Evolutionary conservation across 2,888 invertebrate species (phyloP), one percentile per base, ranked within the genome.

Genomic region (Dorcus parallelipipedus): DNA sequence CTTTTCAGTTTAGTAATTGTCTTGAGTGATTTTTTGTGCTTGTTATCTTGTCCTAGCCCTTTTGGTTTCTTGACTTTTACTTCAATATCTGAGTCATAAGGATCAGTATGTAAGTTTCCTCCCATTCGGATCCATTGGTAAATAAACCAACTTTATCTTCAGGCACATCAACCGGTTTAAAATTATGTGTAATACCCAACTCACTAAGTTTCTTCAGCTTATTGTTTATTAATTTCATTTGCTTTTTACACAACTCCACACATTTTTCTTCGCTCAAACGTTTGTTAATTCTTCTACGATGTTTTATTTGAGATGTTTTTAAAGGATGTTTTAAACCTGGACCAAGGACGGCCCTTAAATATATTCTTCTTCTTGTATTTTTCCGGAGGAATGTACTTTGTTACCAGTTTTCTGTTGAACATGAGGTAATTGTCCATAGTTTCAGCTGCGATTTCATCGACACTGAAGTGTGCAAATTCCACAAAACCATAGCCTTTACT

Each of bases 391-490:
- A 91, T 84, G 67, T 83, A 87, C 8, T 81, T 81, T 91, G 93
- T 90, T 83, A 93, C 93, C 7, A 98, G 78, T 39, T 96, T 80
- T 74, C 91, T 88, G 64, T 95, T 91, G 69, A 92, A 95, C 95
- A 98, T 96, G 1, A 98, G 81, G 77, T 98, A 98, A 77, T 97
- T 97, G 75, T 98, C 89, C 97, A 98, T 98, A 0, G 96, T 90
- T 65, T 96, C 93, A 0, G 97, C 95, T 3, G 91, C 97, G 67
- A 97, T 88, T 79, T 95, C 85, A 0, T 96, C 98, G 0, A 97
- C 97, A 59, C 91, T 89, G 10, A 87, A 85, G 65, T 88, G 83
- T 57, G 80, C 79, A 76, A 98, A 99, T 76, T 97, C 92, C 1
- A 99, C 84, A 79, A 91, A 98, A 0, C 91, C 98, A 80, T 84